phyloP scores from a whole-genome alignment of 92 coral and sea anemone species.

The Epizoanthus rinbou region DNA sequence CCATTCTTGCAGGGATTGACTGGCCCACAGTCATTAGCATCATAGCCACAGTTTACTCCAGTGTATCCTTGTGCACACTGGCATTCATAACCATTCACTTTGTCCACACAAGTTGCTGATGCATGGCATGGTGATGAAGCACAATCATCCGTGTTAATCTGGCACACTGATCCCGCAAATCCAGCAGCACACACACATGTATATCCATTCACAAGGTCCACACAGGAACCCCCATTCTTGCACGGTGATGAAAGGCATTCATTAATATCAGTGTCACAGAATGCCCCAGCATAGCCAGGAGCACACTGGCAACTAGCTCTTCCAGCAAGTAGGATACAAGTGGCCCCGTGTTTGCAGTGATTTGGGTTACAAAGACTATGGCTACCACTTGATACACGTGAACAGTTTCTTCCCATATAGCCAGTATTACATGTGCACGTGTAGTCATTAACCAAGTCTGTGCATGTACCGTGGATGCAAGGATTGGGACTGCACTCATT shows the following conservation, averaged over 20 bases:
- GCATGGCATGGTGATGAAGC: slow-evolving; percentile 80
- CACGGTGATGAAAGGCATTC: slow-evolving; percentile 90
- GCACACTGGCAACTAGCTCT: slow-evolving; percentile 71
- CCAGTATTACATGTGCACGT: slow-evolving; percentile 77
- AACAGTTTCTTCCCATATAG: slow-evolving; percentile 86
- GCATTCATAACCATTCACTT: slow-evolving; percentile 77
- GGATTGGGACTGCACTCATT: slow-evolving; percentile 85
- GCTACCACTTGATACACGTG: slow-evolving; percentile 32
- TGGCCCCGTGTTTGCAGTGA: slow-evolving; percentile 85
- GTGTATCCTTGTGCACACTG: slow-evolving; percentile 86
- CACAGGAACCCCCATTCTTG: slow-evolving; percentile 73
- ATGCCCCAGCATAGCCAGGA: slow-evolving; percentile 85
- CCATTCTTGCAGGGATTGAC: slow-evolving; percentile 95
- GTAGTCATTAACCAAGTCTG: slow-evolving; percentile 80
- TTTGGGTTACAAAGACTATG: slow-evolving; percentile 61
- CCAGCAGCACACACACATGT: slow-evolving; percentile 91
- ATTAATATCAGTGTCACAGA: slow-evolving; percentile 86
- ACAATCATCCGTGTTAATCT: slow-evolving; percentile 59
- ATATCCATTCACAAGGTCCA: slow-evolving; percentile 87
- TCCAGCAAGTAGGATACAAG: slow-evolving; percentile 60
- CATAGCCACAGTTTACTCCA: slow-evolving; percentile 80
- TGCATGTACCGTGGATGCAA: slow-evolving; percentile 85
- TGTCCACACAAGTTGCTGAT: slow-evolving; percentile 86
- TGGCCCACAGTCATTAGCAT: slow-evolving; percentile 85
- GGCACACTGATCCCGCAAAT: slow-evolving; percentile 76